Evolutionary conservation across 1,140 invertebrate genomes (phyloP), one percentile per base, ranked within the genome.

Genomic region (Pseudomyrmex sp.): DNA sequence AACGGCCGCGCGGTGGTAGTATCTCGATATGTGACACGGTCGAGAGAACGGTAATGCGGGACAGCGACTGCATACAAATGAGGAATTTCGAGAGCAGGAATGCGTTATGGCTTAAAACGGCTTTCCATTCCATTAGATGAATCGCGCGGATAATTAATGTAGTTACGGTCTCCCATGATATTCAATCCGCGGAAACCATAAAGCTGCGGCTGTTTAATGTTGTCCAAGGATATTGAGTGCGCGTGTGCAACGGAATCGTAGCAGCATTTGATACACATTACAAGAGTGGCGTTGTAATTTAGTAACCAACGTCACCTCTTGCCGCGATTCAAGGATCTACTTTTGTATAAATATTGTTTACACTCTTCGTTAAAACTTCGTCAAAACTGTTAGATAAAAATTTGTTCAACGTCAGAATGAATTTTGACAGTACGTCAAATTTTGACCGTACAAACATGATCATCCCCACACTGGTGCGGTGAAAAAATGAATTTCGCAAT

Each of bases 51-150:
- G 76, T 70, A 80, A 80, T 70, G 76, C 54, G 76, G 46, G 58
- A 70, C 56, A 70, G 76, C 76, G 56, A 68, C 66, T 70, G 76
- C 65, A 80, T 80, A 80, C 54, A 80, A 80, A 80, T 80, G 54
- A 68, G 76, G 70, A 75, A 75, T 82, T 74, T 74, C 58, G 69
- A 75, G 44, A 73, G 50, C 59, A 65, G 69, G 70, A 63, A 75
- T 82, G 70, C 61, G 79, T 82, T 82, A 62, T 48, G 48, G 70
- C 70, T 82, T 82, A 82, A 82, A 82, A 82, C 58, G 59, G 79
- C 79, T 82, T 82, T 75, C 79, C 79, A 62, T 73, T 72, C 79
- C 69, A 82, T 82, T 82, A 82, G 61, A 65, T 75, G 79, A 82
- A 82, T 82, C 79, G 58, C 58, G 26, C 9, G 61, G 59, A 75